Percentiles rank a stretch among this genome's conserved stretches.
These are phyloP conservation scores for Papilio helenus DNA, from an alignment of 1,140 invertebrate genomes.

Conservation along the genomic window DNA sequence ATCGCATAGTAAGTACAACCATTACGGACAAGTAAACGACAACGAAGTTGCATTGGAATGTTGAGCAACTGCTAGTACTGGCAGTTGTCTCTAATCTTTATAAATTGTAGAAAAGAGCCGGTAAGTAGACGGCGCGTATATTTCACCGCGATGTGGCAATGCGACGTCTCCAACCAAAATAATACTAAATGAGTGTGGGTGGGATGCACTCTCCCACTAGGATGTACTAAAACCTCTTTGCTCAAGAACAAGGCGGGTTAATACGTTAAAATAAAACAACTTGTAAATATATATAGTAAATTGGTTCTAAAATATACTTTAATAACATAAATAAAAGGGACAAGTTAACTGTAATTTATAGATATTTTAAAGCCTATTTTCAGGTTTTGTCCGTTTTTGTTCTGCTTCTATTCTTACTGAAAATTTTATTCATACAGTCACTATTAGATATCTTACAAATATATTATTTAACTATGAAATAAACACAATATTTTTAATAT, in stretches of 20 bases:
- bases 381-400: too few relatives aligned
- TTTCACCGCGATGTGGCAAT: constrained; percentile 70
- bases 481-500: not conserved
- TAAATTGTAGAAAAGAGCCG: constrained; percentile 58
- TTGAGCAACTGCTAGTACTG: constrained; percentile 41
- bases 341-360: too few relatives aligned
- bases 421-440: too few relatives aligned
- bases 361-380: too few relatives aligned
- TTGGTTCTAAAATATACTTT: not conserved
- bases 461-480: not conserved
- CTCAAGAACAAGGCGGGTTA: not conserved
- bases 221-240: constrained; percentile 25
- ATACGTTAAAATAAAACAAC: not conserved
- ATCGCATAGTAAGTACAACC: constrained; percentile 21
- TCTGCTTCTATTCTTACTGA: too few relatives aligned
- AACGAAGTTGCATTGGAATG: not conserved
- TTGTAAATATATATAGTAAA: not conserved
- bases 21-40: not conserved
- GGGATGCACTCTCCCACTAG: constrained; percentile 63
- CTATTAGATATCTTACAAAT: too few relatives aligned
- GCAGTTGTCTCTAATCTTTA: constrained; percentile 60
- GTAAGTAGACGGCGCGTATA: constrained; percentile 63
- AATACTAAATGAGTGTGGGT: constrained; percentile 70
- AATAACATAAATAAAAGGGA: not conserved
- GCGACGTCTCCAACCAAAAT: constrained; percentile 69